Evolutionary conservation across 2,888 invertebrate genomes (phyloP).

Genomic region (Troides oblongomaculatus): DNA sequence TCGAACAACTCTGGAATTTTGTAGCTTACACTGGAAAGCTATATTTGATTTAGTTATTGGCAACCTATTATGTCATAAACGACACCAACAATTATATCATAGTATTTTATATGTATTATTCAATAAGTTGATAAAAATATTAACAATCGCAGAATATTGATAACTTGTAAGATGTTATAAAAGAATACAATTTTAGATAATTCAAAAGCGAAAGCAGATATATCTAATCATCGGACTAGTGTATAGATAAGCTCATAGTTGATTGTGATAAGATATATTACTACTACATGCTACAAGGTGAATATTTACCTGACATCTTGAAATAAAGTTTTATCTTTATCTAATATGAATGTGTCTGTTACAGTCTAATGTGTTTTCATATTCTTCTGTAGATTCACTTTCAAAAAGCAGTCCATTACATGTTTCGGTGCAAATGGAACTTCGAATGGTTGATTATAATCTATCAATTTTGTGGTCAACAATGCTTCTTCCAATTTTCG

Average conservation of each 20-base stretch:
- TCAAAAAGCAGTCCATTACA: constrained; percentile 42
- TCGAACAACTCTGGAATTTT: neutral
- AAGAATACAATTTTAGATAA: too few species aligned
- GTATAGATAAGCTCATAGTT: neutral
- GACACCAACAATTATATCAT: too few species aligned
- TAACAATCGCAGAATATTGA: too few species aligned
- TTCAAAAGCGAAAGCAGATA: too few species aligned
- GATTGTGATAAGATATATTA: neutral
- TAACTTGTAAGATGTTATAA: too few species aligned
- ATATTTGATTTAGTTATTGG: neutral
- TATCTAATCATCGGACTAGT: neutral
- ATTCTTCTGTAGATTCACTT: constrained; percentile 34
- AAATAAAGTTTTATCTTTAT: constrained; percentile 36
- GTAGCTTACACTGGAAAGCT: neutral
- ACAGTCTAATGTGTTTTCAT: constrained; percentile 33
- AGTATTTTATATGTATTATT: too few species aligned
- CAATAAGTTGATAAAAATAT: too few species aligned
- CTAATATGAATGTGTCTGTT: constrained; percentile 41
- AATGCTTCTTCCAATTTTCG: constrained; percentile 47
- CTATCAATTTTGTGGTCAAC: constrained; percentile 46
- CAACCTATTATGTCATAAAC: too few species aligned
- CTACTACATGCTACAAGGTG: neutral
- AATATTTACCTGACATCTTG: constrained; percentile 41
- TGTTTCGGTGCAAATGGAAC: constrained; percentile 43
- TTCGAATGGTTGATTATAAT: constrained; percentile 44